Conservation (phyloP, 2,797 vertebrate species). For the Sebastes ruberrimus region DNA sequence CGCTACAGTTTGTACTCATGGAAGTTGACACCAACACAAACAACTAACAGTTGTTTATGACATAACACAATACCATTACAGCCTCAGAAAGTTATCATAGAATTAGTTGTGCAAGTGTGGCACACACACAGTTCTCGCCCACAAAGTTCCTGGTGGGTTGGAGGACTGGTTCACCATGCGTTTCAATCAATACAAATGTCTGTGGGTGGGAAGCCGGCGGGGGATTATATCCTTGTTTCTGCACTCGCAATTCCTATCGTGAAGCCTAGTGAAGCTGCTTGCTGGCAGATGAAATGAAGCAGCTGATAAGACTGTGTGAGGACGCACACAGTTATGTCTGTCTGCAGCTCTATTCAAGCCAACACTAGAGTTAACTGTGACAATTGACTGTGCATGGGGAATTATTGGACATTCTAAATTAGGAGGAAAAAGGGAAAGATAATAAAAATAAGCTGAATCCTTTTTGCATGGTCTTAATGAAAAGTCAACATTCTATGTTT, state of each 20-base stretch:
- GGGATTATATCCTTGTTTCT: slow-evolving; percentile 10
- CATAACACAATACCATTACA: neutral
- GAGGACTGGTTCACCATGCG: neutral
- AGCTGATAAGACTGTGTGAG: slow-evolving; percentile 9
- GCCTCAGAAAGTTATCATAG: neutral
- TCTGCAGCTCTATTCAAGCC: neutral
- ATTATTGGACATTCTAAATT: neutral
- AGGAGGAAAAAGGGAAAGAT: neutral
- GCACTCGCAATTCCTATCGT: neutral
- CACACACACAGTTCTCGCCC: neutral
- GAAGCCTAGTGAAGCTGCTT: slow-evolving; percentile 1
- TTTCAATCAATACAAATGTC: slow-evolving; percentile 10
- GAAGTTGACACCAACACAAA: neutral
- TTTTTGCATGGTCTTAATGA: neutral
- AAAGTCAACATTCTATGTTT: neutral
- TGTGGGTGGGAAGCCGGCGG: neutral
- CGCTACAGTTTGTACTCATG: too few relatives aligned
- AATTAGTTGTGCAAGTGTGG: neutral
- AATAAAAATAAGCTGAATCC: neutral
- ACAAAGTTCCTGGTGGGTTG: neutral
- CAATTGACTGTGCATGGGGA: neutral
- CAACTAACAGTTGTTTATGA: neutral
- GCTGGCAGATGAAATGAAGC: slow-evolving; percentile 27
- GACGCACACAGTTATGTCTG: neutral
- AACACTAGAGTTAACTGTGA: neutral